These are phyloP conservation scores for Petrocephalus zakoni DNA, from an alignment of 2,113 vertebrate species.

Conservation along the genomic window DNA sequence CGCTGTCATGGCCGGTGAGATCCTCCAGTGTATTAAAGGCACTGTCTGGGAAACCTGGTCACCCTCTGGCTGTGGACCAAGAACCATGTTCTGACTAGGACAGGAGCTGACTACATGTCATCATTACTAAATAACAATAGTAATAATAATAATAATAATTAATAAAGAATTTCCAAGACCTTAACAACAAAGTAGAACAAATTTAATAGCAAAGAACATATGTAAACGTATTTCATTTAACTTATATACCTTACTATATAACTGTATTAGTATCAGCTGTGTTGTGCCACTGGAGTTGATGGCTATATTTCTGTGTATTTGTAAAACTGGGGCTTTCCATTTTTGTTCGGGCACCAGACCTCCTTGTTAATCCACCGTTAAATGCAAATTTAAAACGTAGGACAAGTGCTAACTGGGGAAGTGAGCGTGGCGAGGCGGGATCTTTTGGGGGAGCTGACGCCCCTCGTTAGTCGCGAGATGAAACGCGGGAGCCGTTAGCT, in stretches of 20 bases:
- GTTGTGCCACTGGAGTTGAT: background rate
- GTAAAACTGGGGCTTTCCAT: background rate
- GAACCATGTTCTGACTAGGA: background rate
- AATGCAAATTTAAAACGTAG: background rate
- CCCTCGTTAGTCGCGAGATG: background rate
- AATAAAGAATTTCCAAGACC: background rate
- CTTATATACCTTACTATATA: background rate
- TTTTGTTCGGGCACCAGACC: background rate
- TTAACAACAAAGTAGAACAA: background rate
- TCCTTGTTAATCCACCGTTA: background rate
- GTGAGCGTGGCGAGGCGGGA: background rate
- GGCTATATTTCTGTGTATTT: background rate
- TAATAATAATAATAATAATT: background rate
- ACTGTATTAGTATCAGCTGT: background rate
- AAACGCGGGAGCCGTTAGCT: background rate
- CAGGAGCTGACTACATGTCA: background rate
- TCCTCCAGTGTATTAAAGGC: background rate
- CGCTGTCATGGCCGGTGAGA: background rate
- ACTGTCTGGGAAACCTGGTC: background rate
- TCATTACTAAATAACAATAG: background rate
- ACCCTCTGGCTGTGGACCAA: background rate
- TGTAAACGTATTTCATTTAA: background rate
- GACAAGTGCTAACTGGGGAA: background rate
- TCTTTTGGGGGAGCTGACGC: background rate
- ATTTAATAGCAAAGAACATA: background rate